Base-by-base conservation (phyloP, 2,797 vertebrate species). In the Allobates femoralis region DNA sequence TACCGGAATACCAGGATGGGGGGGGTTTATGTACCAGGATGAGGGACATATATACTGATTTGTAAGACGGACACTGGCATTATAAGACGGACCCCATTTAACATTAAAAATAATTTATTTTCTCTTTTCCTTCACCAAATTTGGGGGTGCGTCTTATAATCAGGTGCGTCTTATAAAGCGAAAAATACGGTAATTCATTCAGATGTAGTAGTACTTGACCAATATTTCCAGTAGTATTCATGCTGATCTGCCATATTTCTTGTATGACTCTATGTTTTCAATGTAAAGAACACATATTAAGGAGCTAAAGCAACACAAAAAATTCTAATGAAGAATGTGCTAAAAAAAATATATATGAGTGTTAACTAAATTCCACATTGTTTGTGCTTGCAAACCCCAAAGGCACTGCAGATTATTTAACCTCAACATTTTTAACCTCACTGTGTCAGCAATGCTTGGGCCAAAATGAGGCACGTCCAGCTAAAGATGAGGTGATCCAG, bases 351-450 rank as follows among this genome's bases (percentile, higher is more conserved):
- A 62, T 77, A 88, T 84, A 67, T 81, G 83, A 85, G 69, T 56
- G 79, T 84, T 85, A 88, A 88, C 86, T 66, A 81, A 81, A 85
- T 81, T 81, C 83, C 82, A 85, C 83, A 88, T 85, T 88, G 86
- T 88, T 88, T 88, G 86, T 81, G 83, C 83, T 76, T 55, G 67
- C 78, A 88, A 88, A 85, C 69, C 86, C 83, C 83, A 88, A 71
- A 88, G 86, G 83, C 71, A 32, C 69, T 88, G 67, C 77, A 85
- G 83, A 88, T 88, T 88, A 88, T 88, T 88, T 88, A 88, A 88
- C 86, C 83, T 88, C 86, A 81, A 88, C 86, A 88, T 88, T 85
- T 85, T 85, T 88, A 88, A 88, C 86, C 86, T 88, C 78, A 85
- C 86, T 88, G 86, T 88, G 86, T 88, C 86, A 88, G 86, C 86